Evolutionary conservation across 2,113 vertebrate genomes (phyloP), one percentile per base, ranked within the genome.

Genomic region (Chamaetylas fuelleborni): DNA sequence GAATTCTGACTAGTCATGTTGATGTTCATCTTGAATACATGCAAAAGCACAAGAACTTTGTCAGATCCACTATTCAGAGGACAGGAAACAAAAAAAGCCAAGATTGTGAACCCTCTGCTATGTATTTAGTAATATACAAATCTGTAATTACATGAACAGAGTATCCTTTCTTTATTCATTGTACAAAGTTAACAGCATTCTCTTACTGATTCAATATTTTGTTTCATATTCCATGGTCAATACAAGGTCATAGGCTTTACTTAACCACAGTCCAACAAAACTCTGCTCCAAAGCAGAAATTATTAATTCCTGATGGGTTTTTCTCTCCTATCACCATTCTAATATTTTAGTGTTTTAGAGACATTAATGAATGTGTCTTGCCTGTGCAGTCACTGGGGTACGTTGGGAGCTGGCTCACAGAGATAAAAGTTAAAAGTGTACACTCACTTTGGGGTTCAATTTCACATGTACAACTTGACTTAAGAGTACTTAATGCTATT

Each of bases 381-480:
- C n/a, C 48, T n/a, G 13, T 23, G 18, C 47, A n/a, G 36, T 42
- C 36, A 66, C 31, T 72, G 40, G 62, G 38, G 29, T 38, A 22
- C 54, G 5, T 42, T 61, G 29, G 40, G 47, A 89, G 22, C 47
- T 81, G 33, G 7, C 34, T 87, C 26, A 65, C 28, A 60, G 48
- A 76, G 43, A 51, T 43, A 29, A 42, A 90, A 45, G 8, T 81
- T 81, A 78, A 38, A 92, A 73, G 10, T 25, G 6, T n/a, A 11
- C 12, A 3, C 33, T 65, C 8, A 38, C 6, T 84, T 81, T 47
- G 34, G 45, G 50, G 38, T 26, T 88, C 23, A 50, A 4, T 16
- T 81, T 81, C 42, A 47, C n/a, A 61, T 2, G 17, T 57, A 31
- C 0, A 0, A 3, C 54, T 74, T 71, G 66, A 3, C 69, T 92